Evolutionary conservation across 2,113 vertebrate species (phyloP).

Genomic region (Motacilla tschutschensis): DNA sequence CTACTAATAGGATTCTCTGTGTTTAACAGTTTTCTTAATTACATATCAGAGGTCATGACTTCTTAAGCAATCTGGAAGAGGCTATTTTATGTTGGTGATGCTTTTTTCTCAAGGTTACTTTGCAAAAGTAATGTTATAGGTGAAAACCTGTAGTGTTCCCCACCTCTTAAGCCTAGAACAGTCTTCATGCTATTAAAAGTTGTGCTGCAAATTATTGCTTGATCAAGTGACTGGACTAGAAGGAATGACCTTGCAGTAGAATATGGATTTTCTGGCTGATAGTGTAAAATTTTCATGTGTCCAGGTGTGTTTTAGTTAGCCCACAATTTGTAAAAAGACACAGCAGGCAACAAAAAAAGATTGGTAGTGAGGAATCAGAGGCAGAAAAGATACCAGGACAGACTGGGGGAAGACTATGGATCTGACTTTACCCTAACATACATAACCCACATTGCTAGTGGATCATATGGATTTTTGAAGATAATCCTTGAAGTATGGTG

Average conservation of each 20-base stretch:
- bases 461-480: not conserved
- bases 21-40: not conserved
- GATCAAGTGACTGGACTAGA: not conserved
- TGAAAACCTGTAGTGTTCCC: not conserved
- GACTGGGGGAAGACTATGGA: not conserved
- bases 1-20: not conserved
- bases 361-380: not conserved
- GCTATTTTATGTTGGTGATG: not conserved
- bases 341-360: not conserved
- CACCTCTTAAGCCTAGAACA: not conserved
- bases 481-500: not conserved
- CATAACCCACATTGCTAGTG: not conserved
- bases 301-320: not conserved
- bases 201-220: not conserved
- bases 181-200: not conserved
- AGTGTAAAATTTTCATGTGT: not conserved
- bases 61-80: not conserved
- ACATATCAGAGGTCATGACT: not conserved
- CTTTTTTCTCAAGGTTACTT: not conserved
- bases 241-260: not conserved
- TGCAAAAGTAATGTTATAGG: not conserved
- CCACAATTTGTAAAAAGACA: not conserved
- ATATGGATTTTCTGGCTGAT: not conserved
- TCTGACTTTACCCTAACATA: not conserved
- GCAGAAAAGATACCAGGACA: not conserved